These are phyloP conservation scores for Trichogramma evanescens DNA, from an alignment of 2,888 invertebrate genomes.

Conservation along the genomic window DNA sequence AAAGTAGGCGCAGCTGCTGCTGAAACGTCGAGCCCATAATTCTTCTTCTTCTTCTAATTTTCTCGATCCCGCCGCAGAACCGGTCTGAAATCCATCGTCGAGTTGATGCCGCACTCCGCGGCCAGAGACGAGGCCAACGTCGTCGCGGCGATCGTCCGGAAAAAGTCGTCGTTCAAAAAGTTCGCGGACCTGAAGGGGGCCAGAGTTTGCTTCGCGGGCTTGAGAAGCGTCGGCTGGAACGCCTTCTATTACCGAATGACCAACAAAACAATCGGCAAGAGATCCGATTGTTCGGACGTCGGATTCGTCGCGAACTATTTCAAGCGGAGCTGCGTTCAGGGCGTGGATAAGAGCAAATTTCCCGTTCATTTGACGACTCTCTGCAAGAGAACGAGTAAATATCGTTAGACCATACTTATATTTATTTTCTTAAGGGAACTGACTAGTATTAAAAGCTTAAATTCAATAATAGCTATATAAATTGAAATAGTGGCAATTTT, in stretches of 20 bases:
- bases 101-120: slow-evolving; percentile 51
- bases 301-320: slow-evolving; percentile 11
- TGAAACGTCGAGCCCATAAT: background rate
- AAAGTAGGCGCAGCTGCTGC: slow-evolving; percentile 50
- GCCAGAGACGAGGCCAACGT: slow-evolving; percentile 55
- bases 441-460: too few relatives aligned
- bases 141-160: slow-evolving; percentile 63
- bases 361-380: slow-evolving; percentile 20
- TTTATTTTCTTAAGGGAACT: too few relatives aligned
- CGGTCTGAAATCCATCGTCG: slow-evolving; percentile 53
- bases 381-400: slow-evolving; percentile 12
- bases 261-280: background rate
- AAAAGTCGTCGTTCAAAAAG: slow-evolving; percentile 51
- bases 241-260: slow-evolving; percentile 3
- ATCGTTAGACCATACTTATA: background rate
- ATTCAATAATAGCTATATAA: too few relatives aligned
- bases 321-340: slow-evolving; percentile 22
- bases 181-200: slow-evolving; percentile 63
- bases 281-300: background rate
- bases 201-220: slow-evolving; percentile 72
- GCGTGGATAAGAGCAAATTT: slow-evolving; percentile 10
- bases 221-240: slow-evolving; percentile 59
- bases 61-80: background rate
- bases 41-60: background rate
- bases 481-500: too few relatives aligned